Conservation (phyloP, 2,797 vertebrate genomes). For the Anas georgica region DNA sequence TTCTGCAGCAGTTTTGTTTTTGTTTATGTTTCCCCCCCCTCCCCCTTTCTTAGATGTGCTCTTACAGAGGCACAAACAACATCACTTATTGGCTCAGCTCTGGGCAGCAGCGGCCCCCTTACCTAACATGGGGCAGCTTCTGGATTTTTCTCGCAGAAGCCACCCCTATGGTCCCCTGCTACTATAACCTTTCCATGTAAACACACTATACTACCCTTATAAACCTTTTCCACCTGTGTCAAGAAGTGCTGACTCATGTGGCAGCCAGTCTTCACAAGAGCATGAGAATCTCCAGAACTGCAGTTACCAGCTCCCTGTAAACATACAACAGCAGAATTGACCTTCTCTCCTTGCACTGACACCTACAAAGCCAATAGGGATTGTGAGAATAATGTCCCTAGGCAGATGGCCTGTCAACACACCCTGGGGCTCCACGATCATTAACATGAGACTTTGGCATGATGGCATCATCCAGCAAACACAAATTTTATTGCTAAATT, state of each 20-base stretch:
- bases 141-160: too few species aligned
- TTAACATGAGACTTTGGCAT: rapidly evolving
- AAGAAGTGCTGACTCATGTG: background rate
- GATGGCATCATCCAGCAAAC: background rate
- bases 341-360: rapidly evolving
- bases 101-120: too few species aligned
- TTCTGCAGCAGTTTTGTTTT: too few species aligned
- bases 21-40: too few species aligned
- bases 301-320: background rate
- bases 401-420: background rate
- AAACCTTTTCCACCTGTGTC: background rate
- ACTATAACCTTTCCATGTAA: too few species aligned
- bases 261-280: background rate
- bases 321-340: rapidly evolving
- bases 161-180: too few species aligned
- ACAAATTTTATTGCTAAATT: background rate
- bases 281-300: background rate
- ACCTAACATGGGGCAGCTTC: too few species aligned
- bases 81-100: too few species aligned
- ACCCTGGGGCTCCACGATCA: rapidly evolving
- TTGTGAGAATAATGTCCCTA: background rate
- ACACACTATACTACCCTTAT: background rate
- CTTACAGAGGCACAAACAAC: too few species aligned
- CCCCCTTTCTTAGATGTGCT: too few species aligned
- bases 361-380: background rate